These are phyloP conservation scores for Dipodomys merriami DNA, from an alignment of 2,113 vertebrate genomes.

Conservation along the genomic window DNA sequence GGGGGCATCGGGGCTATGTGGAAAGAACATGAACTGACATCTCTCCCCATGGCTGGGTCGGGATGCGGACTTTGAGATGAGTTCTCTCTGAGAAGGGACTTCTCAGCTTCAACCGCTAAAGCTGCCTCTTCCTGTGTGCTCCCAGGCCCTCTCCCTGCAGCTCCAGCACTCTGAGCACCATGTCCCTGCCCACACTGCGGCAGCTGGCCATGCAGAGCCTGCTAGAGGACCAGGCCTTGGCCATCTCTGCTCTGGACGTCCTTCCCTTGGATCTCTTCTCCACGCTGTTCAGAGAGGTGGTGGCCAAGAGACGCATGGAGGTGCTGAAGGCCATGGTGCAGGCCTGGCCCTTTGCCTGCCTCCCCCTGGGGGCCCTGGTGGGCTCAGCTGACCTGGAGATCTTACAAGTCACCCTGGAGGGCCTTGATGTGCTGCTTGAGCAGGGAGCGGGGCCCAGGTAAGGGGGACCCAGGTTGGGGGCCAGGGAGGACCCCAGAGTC, in stretches of 20 bases:
- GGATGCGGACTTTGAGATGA: no score
- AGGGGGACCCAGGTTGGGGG: background rate
- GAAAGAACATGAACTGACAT: no score
- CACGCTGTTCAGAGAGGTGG: background rate
- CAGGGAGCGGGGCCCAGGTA: background rate
- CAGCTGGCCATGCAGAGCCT: background rate
- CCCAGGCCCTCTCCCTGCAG: background rate
- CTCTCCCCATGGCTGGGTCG: no score
- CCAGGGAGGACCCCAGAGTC: no score
- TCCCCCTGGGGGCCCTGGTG: slow-evolving; percentile 47
- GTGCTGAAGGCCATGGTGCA: background rate
- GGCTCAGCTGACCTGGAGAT: rapidly evolving
- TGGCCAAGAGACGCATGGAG: rapidly evolving
- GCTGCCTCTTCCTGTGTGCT: background rate
- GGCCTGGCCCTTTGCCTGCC: background rate
- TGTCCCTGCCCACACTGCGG: background rate
- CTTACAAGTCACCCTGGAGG: background rate
- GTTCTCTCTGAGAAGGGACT: no score
- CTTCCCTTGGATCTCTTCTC: background rate
- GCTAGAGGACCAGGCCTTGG: background rate
- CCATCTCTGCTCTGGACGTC: background rate
- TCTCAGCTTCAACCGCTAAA: no score
- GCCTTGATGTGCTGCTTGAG: background rate
- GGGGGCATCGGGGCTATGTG: no score
- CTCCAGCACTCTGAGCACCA: background rate